Conservation (phyloP, 2,888 invertebrate genomes). For the Eulithis prunata region DNA sequence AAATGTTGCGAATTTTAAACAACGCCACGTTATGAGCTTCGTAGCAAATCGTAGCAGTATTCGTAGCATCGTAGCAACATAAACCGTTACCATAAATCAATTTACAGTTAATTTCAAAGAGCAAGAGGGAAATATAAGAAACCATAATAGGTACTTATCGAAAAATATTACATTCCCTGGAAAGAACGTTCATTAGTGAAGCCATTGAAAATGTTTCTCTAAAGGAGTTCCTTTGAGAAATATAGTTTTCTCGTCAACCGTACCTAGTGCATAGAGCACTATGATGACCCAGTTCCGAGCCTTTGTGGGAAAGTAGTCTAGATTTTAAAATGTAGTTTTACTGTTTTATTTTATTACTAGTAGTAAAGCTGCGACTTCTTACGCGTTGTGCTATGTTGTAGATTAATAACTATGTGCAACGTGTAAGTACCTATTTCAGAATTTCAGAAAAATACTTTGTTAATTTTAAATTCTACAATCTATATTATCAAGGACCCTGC, state of each 20-base stretch:
- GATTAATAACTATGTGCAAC: too few species aligned
- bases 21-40: too few species aligned
- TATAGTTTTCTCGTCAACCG: conserved; percentile 22
- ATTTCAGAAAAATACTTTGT: too few species aligned
- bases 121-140: neutral
- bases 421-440: too few species aligned
- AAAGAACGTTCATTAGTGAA: conserved; percentile 18
- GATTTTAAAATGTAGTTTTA: conserved; percentile 2
- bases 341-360: neutral
- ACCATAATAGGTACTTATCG: neutral
- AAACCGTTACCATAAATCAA: too few species aligned
- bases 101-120: too few species aligned
- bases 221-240: conserved; percentile 23
- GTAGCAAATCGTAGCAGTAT: too few species aligned
- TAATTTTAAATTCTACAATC: too few species aligned
- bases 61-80: too few species aligned
- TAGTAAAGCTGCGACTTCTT: neutral
- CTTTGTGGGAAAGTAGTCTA: conserved; percentile 19
- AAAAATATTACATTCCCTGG: conserved; percentile 11
- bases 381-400: too few species aligned
- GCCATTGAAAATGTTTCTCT: conserved; percentile 25
- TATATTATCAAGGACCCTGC: too few species aligned
- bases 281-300: conserved; percentile 25
- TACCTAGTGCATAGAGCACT: conserved; percentile 12
- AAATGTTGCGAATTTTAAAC: too few species aligned